Percentiles rank a stretch among this genome's conserved stretches.
phyloP scores from a whole-genome alignment of 2,113 vertebrate species.

The Grantiella picta region DNA sequence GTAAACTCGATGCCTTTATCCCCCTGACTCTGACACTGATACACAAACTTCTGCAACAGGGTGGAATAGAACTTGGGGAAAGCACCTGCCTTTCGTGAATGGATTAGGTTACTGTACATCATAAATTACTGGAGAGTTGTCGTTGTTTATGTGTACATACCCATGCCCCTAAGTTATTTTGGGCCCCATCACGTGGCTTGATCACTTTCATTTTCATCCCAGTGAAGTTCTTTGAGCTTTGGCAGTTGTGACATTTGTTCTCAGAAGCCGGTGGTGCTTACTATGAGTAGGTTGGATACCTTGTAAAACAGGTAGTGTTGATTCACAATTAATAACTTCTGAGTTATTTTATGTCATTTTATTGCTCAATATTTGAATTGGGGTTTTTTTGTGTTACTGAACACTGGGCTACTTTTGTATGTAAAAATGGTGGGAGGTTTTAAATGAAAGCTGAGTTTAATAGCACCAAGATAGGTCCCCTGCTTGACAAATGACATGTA shows the following conservation, averaged over 20 bases:
- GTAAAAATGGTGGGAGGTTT: not conserved
- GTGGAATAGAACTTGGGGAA: not conserved
- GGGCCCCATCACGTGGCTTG: not conserved
- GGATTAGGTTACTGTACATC: not conserved
- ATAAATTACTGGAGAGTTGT: not conserved
- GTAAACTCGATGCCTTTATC: not conserved
- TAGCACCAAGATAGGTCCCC: not conserved
- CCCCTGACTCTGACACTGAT: not conserved
- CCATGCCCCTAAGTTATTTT: not conserved
- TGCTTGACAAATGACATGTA: not conserved
- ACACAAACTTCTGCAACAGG: accelerated
- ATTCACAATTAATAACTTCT: not conserved
- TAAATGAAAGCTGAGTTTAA: not conserved
- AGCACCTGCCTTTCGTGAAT: not conserved
- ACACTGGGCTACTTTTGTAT: not conserved
- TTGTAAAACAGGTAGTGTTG: not conserved
- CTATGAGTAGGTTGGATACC: not conserved
- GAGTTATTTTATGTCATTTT: not conserved
- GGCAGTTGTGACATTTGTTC: not conserved
- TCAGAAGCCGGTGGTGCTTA: not conserved
- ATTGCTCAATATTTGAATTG: not conserved
- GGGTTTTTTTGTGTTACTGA: not conserved
- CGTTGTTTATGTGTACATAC: not conserved
- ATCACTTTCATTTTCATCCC: not conserved
- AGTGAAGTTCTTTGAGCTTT: not conserved